phyloP scores from a whole-genome alignment of 35 echinoderm and acorn worm species.

The Ophioderma brevispina region DNA sequence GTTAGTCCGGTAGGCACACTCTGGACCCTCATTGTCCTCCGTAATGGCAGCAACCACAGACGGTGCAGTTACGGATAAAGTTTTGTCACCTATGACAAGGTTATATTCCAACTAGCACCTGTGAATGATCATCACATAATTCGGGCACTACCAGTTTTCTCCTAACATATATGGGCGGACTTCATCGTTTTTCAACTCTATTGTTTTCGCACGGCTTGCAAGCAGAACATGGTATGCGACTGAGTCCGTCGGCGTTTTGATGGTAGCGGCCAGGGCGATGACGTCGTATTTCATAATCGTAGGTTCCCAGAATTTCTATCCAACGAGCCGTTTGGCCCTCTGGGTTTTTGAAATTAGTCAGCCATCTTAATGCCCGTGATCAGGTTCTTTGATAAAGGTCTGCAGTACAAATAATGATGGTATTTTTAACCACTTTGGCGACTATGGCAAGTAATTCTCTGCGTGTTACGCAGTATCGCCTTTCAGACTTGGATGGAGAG shows the following conservation, averaged over 20 bases:
- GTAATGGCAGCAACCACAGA: too few species aligned
- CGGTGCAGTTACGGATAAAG: background rate
- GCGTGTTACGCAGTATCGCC: conserved; percentile 12
- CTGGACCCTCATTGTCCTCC: too few species aligned
- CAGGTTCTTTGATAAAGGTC: background rate
- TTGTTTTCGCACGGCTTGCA: background rate
- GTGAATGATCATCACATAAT: too few species aligned
- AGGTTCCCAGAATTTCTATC: conserved; percentile 32
- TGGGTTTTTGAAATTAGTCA: conserved; percentile 27
- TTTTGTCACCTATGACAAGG: background rate
- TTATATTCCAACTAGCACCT: background rate
- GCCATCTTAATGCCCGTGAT: conserved; percentile 19
- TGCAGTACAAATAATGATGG: background rate
- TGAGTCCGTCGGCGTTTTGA: conserved; percentile 18
- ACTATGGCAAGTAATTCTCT: conserved; percentile 23
- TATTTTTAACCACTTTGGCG: background rate
- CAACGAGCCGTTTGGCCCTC: conserved; percentile 44
- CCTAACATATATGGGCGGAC: too few species aligned
- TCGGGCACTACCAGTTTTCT: background rate
- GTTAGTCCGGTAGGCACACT: too few species aligned
- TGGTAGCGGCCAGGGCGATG: background rate
- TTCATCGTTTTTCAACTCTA: background rate
- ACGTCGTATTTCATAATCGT: conserved; percentile 33
- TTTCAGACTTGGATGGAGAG: background rate
- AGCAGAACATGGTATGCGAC: background rate